Evolutionary conservation across 92 coral and sea anemone genomes (phyloP), one percentile per base, ranked within the genome.

Genomic region (Muricea muricata): DNA sequence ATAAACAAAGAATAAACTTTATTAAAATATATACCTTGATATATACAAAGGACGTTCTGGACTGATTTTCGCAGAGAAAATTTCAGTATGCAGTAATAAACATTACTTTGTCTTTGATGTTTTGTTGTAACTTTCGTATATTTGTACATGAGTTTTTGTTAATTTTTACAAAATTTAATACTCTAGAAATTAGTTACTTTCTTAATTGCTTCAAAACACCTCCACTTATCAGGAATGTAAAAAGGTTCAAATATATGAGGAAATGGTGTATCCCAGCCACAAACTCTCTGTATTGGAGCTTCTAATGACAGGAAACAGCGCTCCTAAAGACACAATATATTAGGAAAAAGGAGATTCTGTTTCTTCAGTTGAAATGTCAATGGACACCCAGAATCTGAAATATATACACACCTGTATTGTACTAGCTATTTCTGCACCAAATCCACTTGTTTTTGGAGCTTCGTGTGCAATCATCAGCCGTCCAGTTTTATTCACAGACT

Each of bases 191-290:
- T 73, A 30, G 75, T 86, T 29, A 93, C 74, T 89, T 90, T 93
- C 89, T 93, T 96, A 67, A 96, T 75, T 15, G 94, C 98, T 86
- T 96, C 99, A 84, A 96, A 96, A 46, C 99, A 96, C 83, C 99
- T 90, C 99, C 99, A 96, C 87, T 96, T 96, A 82, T 96, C 99
- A 31, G 99, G 99, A 9, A 96, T 83, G 86, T 96, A 96, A 65
- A 96, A 96, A 8, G 98, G 98, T 81, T 96, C 99, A 75, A 92
- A 86, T 72, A 93, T 92, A 66, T 92, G 98, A 21, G 98, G 92
- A 82, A 96, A 96, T 40, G 99, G 98, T 13, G 99, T 96, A 85
- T 96, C 98, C 99, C 99, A 96, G 50, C 99, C 99, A 81, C 99
- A 96, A 2, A 96, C 95, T 2, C 99, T 89, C 60, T 90, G 90